Base-by-base conservation (phyloP, 1,140 invertebrate genomes). In the Lethrus apterus region DNA sequence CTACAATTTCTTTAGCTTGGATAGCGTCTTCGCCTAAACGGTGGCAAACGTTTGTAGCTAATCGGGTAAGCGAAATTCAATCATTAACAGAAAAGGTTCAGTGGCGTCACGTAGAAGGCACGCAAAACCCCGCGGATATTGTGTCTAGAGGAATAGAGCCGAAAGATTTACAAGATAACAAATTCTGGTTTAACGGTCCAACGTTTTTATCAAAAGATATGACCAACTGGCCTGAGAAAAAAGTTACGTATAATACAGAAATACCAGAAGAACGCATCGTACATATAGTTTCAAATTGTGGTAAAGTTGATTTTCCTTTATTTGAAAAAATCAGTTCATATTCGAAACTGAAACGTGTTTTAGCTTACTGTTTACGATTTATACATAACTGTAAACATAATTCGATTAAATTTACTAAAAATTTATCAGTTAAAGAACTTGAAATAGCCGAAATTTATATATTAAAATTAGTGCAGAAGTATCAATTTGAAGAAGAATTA, bases 71-170 rank as follows among this genome's bases (percentile, higher is more conserved):
- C 11, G 58, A 62, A 57, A 66, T 65, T 30, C 64, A 65, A 31
- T 50, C 63, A 11, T 54, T 68, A 35, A 59, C 67, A 0, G 21
- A 48, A 13, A 54, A 56, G 0, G 35, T 48, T 1, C 29, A 52
- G 2, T 48, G 48, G 44, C 4, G 13, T n/a, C 45, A 54, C 29
- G 30, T 54, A 8, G 8, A 17, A 7, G 24, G 44, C 4, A 2
- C 23, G 9, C 20, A 43, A 17, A 71, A 72, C 45, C 68, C 69
- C 2, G 66, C 69, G 0, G 70, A 73, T 57, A 47, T 66, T 14
- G 43, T 67, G 34, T 70, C 70, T 1, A 42, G 70, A 10, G 69
- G 70, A n/a, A 18, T 56, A 13, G 4, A 46, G 11, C 42, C 53
- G 3, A 41, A 33, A 7, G 24, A 48, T 5, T 46, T 70, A 15